These are phyloP conservation scores for Melanostigma gelatinosum DNA, from an alignment of 2,113 vertebrate species.

Conservation along the genomic window DNA sequence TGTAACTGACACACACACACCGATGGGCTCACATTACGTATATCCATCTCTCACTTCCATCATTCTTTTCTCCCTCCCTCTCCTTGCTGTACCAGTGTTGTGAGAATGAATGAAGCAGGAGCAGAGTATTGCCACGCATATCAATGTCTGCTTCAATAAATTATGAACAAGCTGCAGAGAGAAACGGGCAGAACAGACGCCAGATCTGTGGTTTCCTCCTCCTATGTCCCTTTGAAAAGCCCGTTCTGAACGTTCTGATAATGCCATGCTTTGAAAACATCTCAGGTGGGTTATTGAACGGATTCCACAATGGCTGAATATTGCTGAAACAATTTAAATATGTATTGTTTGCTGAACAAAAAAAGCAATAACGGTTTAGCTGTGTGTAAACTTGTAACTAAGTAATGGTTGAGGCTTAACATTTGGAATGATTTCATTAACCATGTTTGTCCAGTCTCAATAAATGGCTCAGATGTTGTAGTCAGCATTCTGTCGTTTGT, in stretches of 20 bases:
- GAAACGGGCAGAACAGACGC: background rate
- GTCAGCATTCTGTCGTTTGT: too few species aligned
- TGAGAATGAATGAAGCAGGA: constrained; percentile 58
- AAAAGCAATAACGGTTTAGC: too few species aligned
- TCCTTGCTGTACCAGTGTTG: constrained; percentile 23
- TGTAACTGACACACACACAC: background rate
- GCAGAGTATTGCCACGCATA: constrained; percentile 45
- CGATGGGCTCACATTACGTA: background rate
- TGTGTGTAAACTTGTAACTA: too few species aligned
- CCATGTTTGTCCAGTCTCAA: too few species aligned
- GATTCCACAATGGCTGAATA: background rate
- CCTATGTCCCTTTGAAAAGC: background rate
- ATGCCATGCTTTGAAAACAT: background rate
- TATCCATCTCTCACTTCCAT: background rate
- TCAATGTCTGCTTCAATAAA: constrained; percentile 65
- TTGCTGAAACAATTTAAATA: background rate
- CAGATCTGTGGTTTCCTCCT: background rate
- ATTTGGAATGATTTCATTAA: too few species aligned
- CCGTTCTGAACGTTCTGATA: background rate
- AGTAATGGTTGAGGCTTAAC: too few species aligned
- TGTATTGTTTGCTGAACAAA: too few species aligned
- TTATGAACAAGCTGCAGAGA: constrained; percentile 68
- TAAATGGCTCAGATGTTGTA: too few species aligned
- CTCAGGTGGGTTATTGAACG: background rate
- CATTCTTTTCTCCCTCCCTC: background rate